Evolutionary conservation across 2,113 vertebrate genomes (phyloP), one percentile per base, ranked within the genome.

Genomic region (Dasypus novemcinctus): DNA sequence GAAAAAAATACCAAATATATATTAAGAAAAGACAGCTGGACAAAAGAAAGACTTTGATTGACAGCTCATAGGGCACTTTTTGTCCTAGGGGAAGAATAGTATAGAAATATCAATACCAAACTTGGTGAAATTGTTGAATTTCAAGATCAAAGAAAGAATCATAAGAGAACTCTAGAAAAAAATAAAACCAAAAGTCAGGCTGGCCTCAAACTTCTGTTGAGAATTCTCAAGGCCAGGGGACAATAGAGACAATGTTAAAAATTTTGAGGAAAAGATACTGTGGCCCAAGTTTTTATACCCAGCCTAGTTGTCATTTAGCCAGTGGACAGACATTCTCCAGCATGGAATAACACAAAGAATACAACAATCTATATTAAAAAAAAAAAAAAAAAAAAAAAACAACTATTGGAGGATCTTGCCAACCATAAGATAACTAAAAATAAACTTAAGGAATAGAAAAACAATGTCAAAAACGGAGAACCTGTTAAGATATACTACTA

Each of bases 61-160:
- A 75, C 5, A 71, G 38, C 1, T 89, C 54, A 52, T 71, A 86
- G 75, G 18, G 3, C 41, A 78, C 41, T 75, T 85, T 66, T 14
- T 52, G 8, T 82, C n/a, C 49, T 61, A 36, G 31, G 38, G n/a
- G 78, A 86, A 82, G 20, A 41, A 78, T 46, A 7, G 61, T 69
- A 84, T 10, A 46, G 18, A 75, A 49, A 18, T 49, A 76, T 71
- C 18, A 7, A 21, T 46, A 25, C 2, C 27, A 87, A 46, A 49
- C 13, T 80, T 75, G 21, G 23, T 76, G 29, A 82, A 74, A 59
- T 33, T 66, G 5, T 43, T 86, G 27, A 91, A 94, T 85, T 36
- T 80, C 25, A 85, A 10, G n/a, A 64, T 81, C n/a, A 95, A 88
- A 52, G 25, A 93, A 81, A 75, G 29, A 88, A 95, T 91, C 21